Conservation (phyloP, 2,888 invertebrate species). For the Mycalesis mineus region DNA sequence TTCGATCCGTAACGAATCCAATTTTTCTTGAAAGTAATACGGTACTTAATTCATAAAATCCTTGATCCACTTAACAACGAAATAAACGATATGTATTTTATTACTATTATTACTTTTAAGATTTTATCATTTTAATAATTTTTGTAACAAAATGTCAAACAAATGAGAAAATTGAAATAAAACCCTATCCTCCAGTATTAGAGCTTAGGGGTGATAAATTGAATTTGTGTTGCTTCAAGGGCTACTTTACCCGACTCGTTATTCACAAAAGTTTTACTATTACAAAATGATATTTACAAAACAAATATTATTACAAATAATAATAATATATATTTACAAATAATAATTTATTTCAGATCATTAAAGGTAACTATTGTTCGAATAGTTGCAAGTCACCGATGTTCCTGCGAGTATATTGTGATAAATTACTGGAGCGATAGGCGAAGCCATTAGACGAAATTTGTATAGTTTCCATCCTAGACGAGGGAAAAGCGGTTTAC, state of each 20-base stretch:
- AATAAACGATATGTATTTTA: neutral
- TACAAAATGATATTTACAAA: too few relatives aligned
- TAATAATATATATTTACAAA: neutral
- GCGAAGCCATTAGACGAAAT: conserved; percentile 57
- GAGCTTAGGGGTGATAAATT: too few relatives aligned
- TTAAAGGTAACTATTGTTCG: neutral
- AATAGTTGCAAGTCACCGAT: conserved; percentile 33
- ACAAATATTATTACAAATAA: too few relatives aligned
- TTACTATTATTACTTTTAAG: too few relatives aligned
- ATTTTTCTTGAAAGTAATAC: conserved; percentile 1
- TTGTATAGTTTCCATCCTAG: conserved; percentile 50
- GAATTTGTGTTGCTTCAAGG: too few relatives aligned
- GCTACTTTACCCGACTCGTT: too few relatives aligned
- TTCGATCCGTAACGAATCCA: neutral
- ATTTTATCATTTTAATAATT: too few relatives aligned
- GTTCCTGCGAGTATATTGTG: conserved; percentile 45
- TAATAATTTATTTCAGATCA: neutral
- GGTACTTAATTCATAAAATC: neutral
- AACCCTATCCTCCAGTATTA: too few relatives aligned
- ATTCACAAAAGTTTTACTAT: too few relatives aligned
- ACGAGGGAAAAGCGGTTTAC: conserved; percentile 46
- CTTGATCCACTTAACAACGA: neutral
- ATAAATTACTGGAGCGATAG: conserved; percentile 54
- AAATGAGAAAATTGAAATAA: too few relatives aligned
- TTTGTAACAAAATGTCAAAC: too few relatives aligned